Percentiles rank a stretch among this genome's conserved stretches.
phyloP scores from a whole-genome alignment of 2,797 vertebrate species.

The Propithecus deckenii region DNA sequence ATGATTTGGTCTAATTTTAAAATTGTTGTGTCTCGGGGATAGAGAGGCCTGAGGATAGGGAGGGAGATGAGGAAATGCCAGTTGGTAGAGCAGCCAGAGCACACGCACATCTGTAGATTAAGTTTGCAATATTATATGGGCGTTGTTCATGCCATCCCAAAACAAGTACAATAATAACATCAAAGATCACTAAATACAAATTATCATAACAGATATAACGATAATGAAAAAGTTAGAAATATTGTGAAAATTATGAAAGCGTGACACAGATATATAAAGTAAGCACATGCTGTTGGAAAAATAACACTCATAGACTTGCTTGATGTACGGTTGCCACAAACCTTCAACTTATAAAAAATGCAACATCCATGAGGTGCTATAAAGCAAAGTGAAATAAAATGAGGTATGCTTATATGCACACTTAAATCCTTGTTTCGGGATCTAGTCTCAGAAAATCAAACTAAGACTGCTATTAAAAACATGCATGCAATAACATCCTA shows the following conservation, averaged over 20 bases:
- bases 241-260: neutral
- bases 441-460: neutral
- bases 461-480: neutral
- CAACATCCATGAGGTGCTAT: neutral
- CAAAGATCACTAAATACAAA: neutral
- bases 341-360: neutral
- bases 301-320: neutral
- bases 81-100: neutral
- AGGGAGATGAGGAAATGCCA: neutral
- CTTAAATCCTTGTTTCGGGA: neutral
- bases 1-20: neutral
- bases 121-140: neutral
- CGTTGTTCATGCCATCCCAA: neutral
- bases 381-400: neutral
- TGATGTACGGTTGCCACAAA: neutral
- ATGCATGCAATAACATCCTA: neutral
- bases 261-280: neutral
- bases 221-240: neutral
- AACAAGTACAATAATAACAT: neutral
- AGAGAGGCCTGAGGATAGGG: neutral
- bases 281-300: neutral
- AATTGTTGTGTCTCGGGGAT: neutral
- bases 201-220: neutral
- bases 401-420: neutral
- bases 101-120: neutral